Evolutionary conservation across 2,113 vertebrate species (phyloP).

Genomic region (Aspiorhynchus laticeps): DNA sequence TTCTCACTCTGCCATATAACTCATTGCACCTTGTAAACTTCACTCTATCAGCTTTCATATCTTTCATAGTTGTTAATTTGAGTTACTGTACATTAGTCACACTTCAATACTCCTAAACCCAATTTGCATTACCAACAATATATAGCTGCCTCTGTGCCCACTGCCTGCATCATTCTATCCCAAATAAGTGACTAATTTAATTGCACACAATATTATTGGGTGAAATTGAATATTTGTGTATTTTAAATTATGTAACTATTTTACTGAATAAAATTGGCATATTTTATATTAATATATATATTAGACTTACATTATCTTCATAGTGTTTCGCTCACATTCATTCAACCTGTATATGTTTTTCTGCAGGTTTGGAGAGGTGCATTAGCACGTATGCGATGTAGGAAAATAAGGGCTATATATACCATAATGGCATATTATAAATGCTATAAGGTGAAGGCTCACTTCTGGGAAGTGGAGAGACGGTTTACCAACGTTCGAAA

Average conservation of each 20-base stretch:
- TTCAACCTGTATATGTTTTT: not conserved
- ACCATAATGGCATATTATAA: conserved; percentile 87
- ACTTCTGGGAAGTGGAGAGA: conserved; percentile 83
- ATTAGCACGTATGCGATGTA: conserved; percentile 81
- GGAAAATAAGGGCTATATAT: conserved; percentile 80
- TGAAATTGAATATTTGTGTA: too few relatives aligned
- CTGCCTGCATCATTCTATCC: not conserved
- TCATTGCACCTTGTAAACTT: not conserved
- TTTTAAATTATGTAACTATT: too few relatives aligned
- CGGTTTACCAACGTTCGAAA: conserved; percentile 79
- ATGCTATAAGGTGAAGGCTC: conserved; percentile 84
- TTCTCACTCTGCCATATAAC: not conserved
- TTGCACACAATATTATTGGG: too few relatives aligned
- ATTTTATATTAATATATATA: not conserved
- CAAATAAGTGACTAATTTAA: too few relatives aligned
- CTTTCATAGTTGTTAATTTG: not conserved
- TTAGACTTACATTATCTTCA: not conserved
- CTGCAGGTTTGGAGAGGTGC: conserved; percentile 90
- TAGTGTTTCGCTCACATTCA: not conserved
- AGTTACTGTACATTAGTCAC: not conserved
- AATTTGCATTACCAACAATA: not conserved
- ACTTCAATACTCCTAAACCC: not conserved
- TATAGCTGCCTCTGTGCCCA: too few relatives aligned
- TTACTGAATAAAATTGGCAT: not conserved
- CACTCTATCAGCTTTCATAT: not conserved